Conservation (phyloP, 2,888 invertebrate species). For the Cryptocheilus praepositus region DNA sequence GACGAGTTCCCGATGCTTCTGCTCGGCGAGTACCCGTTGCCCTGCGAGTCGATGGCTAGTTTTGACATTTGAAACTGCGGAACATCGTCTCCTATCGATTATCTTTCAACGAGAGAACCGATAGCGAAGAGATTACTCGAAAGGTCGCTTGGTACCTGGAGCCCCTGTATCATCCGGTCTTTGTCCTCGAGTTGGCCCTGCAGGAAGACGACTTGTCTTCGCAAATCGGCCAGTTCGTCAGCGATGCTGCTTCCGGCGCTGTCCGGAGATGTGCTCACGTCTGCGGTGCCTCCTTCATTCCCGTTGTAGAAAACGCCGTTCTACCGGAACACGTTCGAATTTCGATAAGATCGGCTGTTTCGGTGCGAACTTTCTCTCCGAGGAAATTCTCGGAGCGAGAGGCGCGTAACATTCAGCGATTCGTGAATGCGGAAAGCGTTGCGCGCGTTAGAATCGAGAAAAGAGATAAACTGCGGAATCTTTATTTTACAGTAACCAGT, state of each 20-base stretch:
- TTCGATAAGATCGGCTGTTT: background rate
- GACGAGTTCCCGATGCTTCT: constrained; percentile 71
- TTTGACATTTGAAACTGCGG: constrained; percentile 67
- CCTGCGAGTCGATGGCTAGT: constrained; percentile 60
- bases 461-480: no score
- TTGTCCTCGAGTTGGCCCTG: constrained; percentile 93
- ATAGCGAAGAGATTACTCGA: background rate
- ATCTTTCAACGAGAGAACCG: no score
- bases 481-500: no score
- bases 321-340: constrained; percentile 53
- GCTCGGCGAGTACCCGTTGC: constrained; percentile 67
- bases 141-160: constrained; percentile 77
- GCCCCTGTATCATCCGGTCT: constrained; percentile 86
- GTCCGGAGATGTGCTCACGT: constrained; percentile 75
- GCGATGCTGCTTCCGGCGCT: constrained; percentile 64
- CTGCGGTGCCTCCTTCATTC: constrained; percentile 76
- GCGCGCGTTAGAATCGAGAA: no score
- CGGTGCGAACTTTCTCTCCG: background rate
- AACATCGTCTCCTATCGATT: no score
- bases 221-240: constrained; percentile 85
- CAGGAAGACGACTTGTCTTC: constrained; percentile 88
- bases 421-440: no score
- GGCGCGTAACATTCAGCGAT: no score
- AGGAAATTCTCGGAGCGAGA: no score
- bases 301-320: constrained; percentile 82